Percentiles rank a stretch among this genome's conserved stretches.
Conservation (phyloP, 2,113 vertebrate species). For the Eonycteris spelaea region DNA sequence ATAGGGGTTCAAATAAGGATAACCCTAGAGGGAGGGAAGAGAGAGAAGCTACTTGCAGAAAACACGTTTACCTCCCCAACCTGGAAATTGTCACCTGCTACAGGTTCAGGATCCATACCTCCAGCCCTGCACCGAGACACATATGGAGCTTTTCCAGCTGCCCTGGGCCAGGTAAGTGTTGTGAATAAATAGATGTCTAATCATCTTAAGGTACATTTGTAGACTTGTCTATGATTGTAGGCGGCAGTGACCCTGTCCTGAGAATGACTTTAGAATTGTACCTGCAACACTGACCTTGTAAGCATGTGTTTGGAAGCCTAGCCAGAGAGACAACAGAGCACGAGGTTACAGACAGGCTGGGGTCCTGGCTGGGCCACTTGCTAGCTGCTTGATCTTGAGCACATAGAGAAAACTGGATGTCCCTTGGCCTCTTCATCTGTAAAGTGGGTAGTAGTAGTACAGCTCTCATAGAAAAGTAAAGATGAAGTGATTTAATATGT, state of each 20-base stretch:
- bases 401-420: not conserved
- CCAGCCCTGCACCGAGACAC: not conserved
- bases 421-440: not conserved
- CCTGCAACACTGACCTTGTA: not conserved
- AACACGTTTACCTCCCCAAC: not conserved
- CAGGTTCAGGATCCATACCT: not conserved
- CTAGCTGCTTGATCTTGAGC: not conserved
- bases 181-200: not conserved
- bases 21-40: not conserved
- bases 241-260: not conserved
- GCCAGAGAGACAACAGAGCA: not conserved
- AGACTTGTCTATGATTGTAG: not conserved
- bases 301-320: not conserved
- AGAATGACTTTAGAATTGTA: not conserved
- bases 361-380: not conserved
- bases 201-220: not conserved
- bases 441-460: not conserved
- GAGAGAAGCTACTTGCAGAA: not conserved
- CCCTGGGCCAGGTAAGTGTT: not conserved
- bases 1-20: not conserved
- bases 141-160: accelerated
- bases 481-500: not conserved
- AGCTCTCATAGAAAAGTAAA: not conserved
- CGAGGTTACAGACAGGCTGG: accelerated
- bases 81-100: not conserved